Base-by-base conservation (phyloP, 2,113 vertebrate genomes). In the Limnothrissa miodon region DNA sequence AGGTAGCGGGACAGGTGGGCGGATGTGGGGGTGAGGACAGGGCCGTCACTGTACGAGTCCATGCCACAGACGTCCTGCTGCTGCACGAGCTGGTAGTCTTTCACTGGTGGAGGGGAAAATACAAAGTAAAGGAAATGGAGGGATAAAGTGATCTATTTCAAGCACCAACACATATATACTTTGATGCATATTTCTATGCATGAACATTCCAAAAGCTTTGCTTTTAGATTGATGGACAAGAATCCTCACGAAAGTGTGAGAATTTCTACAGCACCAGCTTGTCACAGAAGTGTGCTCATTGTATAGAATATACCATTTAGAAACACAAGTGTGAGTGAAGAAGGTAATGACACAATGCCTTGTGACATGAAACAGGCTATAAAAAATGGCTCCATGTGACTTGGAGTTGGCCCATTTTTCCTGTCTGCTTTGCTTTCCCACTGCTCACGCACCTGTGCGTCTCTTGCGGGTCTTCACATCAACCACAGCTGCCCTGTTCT, bases 381-480 rank as follows among this genome's bases (percentile, higher is more conserved):
- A 6, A 42, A 74, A 33, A 74, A 74, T 74, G 66, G 29, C 59
- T 29, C 10, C 59, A 29, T 29, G n/a, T 36, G 11, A 39, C 66
- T 15, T 15, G 66, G 13, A 36, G 10, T 13, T 36, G 33, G 13
- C 29, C 1, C 15, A 13, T 29, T 70, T 36, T 36, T 70, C 10
- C 66, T 74, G 25, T 5, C 11, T 15, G 29, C 33, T 66, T 8
- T 10, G 25, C 15, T 25, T 5, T 23, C 8, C n/a, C n/a, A n/a
- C n/a, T 45, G 39, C 5, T 45, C 1, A 66, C 88, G 79, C 78
- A 98, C 98, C 97, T 90, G 97, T 97, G 94, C 98, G 98, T 82
- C 98, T 95, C 90, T 99, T 99, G 62, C 98, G 93, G 4, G 97
- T 99, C 93, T 96, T 98, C 78, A 98, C 95, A 79, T 99, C 97